Evolutionary conservation across 2,888 invertebrate species (phyloP).

Genomic region (Scaptomyza polygonia): DNA sequence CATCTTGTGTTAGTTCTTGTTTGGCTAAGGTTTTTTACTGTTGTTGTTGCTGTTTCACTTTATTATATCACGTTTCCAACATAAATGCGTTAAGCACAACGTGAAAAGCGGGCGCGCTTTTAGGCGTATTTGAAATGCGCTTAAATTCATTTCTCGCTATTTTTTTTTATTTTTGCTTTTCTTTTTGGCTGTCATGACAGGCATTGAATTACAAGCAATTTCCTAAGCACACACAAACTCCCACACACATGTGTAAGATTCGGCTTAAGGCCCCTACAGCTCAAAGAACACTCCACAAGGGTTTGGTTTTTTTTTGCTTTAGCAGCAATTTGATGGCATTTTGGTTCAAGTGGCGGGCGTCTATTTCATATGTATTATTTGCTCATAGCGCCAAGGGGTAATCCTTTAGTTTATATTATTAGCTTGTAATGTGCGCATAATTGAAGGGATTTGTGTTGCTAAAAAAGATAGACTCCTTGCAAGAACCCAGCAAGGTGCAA

Average conservation of each 20-base stretch:
- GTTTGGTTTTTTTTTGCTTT: constrained; percentile 27
- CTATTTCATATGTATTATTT: constrained; percentile 63
- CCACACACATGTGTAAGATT: constrained; percentile 19
- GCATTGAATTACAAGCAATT: constrained; percentile 67
- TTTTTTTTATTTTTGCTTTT: constrained; percentile 25
- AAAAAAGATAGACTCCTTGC: constrained; percentile 10
- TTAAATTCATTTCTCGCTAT: constrained; percentile 65
- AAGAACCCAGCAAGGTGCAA: constrained; percentile 43
- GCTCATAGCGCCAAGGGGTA: constrained; percentile 62
- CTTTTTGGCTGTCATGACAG: constrained; percentile 39
- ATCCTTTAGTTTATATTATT: constrained; percentile 78
- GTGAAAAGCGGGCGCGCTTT: constrained; percentile 58
- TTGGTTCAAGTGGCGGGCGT: constrained; percentile 63
- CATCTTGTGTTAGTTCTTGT: constrained; percentile 28
- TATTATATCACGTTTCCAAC: constrained; percentile 80
- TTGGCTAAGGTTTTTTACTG: constrained; percentile 4
- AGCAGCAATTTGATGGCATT: constrained; percentile 71
- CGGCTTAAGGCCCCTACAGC: constrained; percentile 58
- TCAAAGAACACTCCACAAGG: constrained; percentile 42
- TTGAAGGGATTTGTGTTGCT: constrained; percentile 62
- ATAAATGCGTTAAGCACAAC: constrained; percentile 78
- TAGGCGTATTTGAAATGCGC: constrained; percentile 73
- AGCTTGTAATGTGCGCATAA: constrained; percentile 75
- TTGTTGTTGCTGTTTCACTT: constrained; percentile 54
- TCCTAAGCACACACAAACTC: constrained; percentile 24